These are phyloP conservation scores for Lymantria monacha DNA, from an alignment of 2,888 invertebrate species.

Conservation along the genomic window DNA sequence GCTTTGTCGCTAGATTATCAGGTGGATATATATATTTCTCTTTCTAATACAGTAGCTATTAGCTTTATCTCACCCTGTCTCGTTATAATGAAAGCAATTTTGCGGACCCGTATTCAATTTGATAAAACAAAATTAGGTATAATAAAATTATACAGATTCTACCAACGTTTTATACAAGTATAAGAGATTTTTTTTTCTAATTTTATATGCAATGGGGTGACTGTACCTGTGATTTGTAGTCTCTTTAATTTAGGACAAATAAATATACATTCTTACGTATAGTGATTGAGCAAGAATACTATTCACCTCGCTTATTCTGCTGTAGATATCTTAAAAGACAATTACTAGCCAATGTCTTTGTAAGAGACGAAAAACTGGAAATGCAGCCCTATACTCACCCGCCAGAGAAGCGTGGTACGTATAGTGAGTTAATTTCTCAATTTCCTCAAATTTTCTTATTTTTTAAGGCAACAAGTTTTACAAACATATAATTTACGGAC, in stretches of 20 bases:
- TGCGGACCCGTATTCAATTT: constrained; percentile 53
- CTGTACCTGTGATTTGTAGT: constrained; percentile 52
- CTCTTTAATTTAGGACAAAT: constrained; percentile 36
- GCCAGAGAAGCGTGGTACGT: too few relatives aligned
- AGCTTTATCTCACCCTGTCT: constrained; percentile 24
- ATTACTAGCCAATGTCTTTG: too few relatives aligned
- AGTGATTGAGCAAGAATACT: too few relatives aligned
- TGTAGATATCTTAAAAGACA: too few relatives aligned
- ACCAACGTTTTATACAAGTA: constrained; percentile 43
- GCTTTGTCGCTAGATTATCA: constrained; percentile 55
- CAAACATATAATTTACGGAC: too few relatives aligned
- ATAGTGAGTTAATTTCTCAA: too few relatives aligned
- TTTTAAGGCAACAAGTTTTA: too few relatives aligned
- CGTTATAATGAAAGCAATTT: constrained; percentile 51
- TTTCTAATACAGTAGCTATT: not conserved
- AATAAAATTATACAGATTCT: constrained; percentile 78
- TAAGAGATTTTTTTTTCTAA: constrained; percentile 57
- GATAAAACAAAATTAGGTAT: constrained; percentile 48
- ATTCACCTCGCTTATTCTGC: too few relatives aligned
- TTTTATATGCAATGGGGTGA: constrained; percentile 39
- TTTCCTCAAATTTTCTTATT: too few relatives aligned
- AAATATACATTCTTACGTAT: too few relatives aligned
- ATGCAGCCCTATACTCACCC: too few relatives aligned
- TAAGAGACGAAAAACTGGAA: too few relatives aligned
- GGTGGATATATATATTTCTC: constrained; percentile 24